Base-by-base conservation (phyloP, 2,888 invertebrate species). In the Liodrosophila aerea region DNA sequence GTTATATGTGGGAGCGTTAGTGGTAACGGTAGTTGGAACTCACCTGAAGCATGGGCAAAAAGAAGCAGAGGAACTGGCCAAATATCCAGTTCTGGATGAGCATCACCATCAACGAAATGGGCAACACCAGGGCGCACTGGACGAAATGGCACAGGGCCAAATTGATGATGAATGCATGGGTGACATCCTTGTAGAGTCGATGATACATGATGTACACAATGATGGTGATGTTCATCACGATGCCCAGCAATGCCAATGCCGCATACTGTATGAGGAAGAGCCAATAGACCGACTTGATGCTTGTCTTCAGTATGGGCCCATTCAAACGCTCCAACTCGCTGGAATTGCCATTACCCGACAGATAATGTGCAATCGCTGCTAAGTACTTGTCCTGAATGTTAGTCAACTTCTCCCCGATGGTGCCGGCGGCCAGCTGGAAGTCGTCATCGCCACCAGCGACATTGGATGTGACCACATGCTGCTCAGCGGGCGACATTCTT, bases 41-140 rank as follows among this genome's bases (percentile, higher is more conserved):
- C 83, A 93, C 93, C 92, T 94, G 95, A 74, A 94, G 85, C 93
- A 95, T 94, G 0, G 95, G 94, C 69, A 94, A 86, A 84, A 94
- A 93, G 85, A 92, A 94, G 89, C 95, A 95, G 62, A 94, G 87
- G 71, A 94, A 92, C 73, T 93, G 92, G 5, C 94, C 94, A 74
- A 94, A 93, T 61, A 94, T 91, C 94, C 94, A 94, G 87, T 94
- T 94, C 83, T 93, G 93, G 58, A 94, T 90, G 33, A 94, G 90
- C 76, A 94, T 91, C 45, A 94, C 93, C 73, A 93, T 92, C 65
- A 94, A 87, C 0, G 94, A 92, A 5, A 94, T 91, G 9, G 95
- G 95, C 73, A 94, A 83, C n/a, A 94, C 93, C 56, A 93, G 87
- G 12, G 92, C 88, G 80, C 94, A 93, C 88, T 94, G 94, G 34